These are phyloP conservation scores for Anadara kagoshimensis DNA, from an alignment of 1,140 invertebrate genomes.

Conservation along the genomic window DNA sequence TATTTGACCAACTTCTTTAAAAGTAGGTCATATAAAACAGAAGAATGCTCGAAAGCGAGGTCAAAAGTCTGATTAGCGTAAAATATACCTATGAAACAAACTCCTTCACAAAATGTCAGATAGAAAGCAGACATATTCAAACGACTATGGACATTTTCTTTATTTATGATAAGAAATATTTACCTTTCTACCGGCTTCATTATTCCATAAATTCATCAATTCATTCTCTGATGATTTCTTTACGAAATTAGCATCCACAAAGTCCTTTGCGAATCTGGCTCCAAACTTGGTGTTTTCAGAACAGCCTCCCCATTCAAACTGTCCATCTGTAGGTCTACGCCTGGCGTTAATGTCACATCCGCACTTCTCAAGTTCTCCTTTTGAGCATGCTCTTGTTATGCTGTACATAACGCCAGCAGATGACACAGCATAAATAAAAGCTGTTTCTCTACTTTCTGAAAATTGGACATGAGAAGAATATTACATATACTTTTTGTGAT, in stretches of 20 bases:
- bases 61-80: too few relatives aligned
- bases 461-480: conserved; percentile 50
- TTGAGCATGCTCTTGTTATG: conserved; percentile 89
- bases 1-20: too few relatives aligned
- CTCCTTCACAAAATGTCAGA: too few relatives aligned
- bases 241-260: conserved; percentile 88
- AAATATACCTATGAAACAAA: too few relatives aligned
- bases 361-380: conserved; percentile 87
- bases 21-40: too few relatives aligned
- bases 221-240: conserved; percentile 82
- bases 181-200: conserved; percentile 91
- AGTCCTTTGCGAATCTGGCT: conserved; percentile 88
- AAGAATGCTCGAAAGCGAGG: too few relatives aligned
- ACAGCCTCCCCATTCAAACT: conserved; percentile 76
- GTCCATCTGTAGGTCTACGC: conserved; percentile 55
- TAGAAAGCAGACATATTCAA: too few relatives aligned
- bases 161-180: conserved; percentile 57
- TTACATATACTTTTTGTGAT: too few relatives aligned
- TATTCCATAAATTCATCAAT: conserved; percentile 94
- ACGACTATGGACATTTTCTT: too few relatives aligned
- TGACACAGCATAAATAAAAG: conserved; percentile 80
- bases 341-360: conserved; percentile 79
- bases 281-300: conserved; percentile 81
- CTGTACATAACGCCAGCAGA: conserved; percentile 89
- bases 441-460: conserved; percentile 75